Evolutionary conservation across 2,888 invertebrate species (phyloP), one percentile per base, ranked within the genome.

Genomic region (Cryptocephalus moraei): DNA sequence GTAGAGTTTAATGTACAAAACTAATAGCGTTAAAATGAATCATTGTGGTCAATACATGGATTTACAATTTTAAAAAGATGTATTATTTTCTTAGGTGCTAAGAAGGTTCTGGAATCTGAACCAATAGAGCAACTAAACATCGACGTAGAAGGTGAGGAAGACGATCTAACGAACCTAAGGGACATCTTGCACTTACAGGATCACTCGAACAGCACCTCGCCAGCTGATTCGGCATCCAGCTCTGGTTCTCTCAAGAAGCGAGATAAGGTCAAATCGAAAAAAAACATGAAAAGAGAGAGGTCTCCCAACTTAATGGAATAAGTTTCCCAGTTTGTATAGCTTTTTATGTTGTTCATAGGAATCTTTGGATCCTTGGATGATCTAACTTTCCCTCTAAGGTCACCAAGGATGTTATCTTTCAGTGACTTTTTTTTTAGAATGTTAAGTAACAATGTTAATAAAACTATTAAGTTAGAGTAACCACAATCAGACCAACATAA

Each of bases 191-290:
- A 22, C 6, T 22, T 22, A 6, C 22, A 22, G 6, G 22, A 69
- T 48, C 62, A 65, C 52, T 64, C 67, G 13, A 67, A 66, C 54
- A 66, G 66, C 39, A 62, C 67, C 10, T 70, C 69, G 22, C 68
- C 69, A 8, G 63, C 65, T 51, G 62, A 63, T 50, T 62, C 63
- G 10, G 60, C 59, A 11, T 61, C 62, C 10, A 62, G 61, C 44
- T 67, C 67, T 8, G 64, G 62, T 43, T 63, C 65, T 3, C 57
- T 62, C 3, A 63, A 61, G 34, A 66, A 63, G 50, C 62, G 59
- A 39, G 64, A 67, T 33, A 67, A 66, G 48, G 56, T 58, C 8
- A 67, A 65, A 51, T 63, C 41, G 47, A 67, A 66, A 51, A 68
- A 64, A 46, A 61, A 52, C 49, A 62, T 52, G 46, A 62, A 62